phyloP scores from a whole-genome alignment of 2,888 invertebrate species.

The Xanthorhoe designata region DNA sequence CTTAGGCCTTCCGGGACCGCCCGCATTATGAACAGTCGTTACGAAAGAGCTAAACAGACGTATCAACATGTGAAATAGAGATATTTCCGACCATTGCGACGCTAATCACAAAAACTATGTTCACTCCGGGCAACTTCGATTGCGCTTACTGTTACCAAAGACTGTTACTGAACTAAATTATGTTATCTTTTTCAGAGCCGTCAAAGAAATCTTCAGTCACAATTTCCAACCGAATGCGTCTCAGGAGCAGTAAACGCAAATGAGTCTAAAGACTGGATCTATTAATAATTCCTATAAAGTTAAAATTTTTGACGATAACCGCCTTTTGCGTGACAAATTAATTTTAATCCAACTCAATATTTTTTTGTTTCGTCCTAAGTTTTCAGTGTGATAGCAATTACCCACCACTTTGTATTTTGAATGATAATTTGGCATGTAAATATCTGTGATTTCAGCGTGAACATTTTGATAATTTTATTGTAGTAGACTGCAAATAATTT shows the following conservation, averaged over 20 bases:
- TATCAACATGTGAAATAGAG: too few species aligned
- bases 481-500: conserved; percentile 2
- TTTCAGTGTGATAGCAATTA: conserved; percentile 31
- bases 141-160: too few species aligned
- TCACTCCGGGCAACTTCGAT: too few species aligned
- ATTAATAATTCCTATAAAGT: conserved; percentile 21
- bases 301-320: conserved; percentile 12
- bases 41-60: too few species aligned
- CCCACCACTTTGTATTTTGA: conserved; percentile 46
- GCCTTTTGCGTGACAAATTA: conserved; percentile 23
- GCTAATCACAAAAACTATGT: too few species aligned
- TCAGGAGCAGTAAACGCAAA: conserved; percentile 70
- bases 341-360: conserved; percentile 9
- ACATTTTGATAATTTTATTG: conserved; percentile 4
- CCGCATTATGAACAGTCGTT: too few species aligned
- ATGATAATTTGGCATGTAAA: conserved; percentile 16
- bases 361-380: conserved; percentile 13
- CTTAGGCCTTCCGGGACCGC: too few species aligned
- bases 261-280: conserved; percentile 41
- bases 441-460: conserved; percentile 49
- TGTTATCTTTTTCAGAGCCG: conserved; percentile 58
- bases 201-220: conserved; percentile 46
- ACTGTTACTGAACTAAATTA: too few species aligned
- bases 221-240: conserved; percentile 60
- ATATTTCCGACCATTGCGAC: too few species aligned